phyloP scores from a whole-genome alignment of 2,113 vertebrate species.

The Alouatta palliata region DNA sequence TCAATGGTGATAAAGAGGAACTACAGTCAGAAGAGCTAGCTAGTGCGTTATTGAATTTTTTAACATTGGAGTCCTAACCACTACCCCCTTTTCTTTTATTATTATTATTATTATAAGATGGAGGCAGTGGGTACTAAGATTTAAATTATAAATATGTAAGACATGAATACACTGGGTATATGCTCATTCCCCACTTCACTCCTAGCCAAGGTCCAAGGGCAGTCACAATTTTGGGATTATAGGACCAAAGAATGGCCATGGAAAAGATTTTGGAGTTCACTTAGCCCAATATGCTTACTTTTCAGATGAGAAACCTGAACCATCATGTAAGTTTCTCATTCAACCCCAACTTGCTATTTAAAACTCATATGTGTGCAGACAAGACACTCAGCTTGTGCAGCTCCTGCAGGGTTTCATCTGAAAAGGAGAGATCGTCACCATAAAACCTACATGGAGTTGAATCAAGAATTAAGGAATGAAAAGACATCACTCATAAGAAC shows the following conservation, averaged over 20 bases:
- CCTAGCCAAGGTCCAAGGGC: fast-evolving
- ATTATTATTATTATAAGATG: background rate
- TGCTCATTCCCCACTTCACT: fast-evolving
- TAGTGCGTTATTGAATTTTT: background rate
- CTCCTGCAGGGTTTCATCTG: background rate
- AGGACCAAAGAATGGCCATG: background rate
- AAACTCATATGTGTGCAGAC: background rate
- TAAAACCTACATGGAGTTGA: background rate
- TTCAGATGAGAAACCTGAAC: background rate
- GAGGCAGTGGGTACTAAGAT: background rate
- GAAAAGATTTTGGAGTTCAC: background rate
- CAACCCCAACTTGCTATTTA: background rate
- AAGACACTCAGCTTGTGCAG: background rate
- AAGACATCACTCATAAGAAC: background rate
- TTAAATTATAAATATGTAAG: background rate
- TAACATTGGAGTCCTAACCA: background rate
- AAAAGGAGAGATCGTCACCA: background rate
- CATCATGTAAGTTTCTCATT: background rate
- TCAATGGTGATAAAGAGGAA: background rate
- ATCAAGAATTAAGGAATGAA: background rate
- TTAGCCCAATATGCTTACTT: background rate
- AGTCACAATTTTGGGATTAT: background rate
- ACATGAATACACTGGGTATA: fast-evolving
- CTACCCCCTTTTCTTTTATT: background rate
- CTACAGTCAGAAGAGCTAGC: background rate